A percentile compares a stretch with the other conserved stretches of the same genome.
These are phyloP conservation scores for Drosophila lacertosa DNA, from an alignment of 1,140 invertebrate genomes.

Conservation along the genomic window DNA sequence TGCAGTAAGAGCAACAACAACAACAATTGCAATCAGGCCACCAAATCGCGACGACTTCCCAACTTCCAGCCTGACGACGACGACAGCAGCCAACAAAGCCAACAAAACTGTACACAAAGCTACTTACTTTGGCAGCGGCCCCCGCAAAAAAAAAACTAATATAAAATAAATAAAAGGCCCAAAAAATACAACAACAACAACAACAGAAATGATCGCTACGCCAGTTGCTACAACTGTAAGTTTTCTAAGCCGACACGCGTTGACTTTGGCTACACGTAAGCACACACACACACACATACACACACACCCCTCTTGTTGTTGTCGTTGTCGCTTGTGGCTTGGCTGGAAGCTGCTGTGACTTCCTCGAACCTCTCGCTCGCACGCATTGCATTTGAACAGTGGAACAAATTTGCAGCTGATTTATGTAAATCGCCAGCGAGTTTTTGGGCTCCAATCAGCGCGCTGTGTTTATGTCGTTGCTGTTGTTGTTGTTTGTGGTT, in stretches of 20 bases:
- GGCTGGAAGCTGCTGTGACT: constrained; percentile 73
- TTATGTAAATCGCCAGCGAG: constrained; percentile 75
- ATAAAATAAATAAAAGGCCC: constrained; percentile 48
- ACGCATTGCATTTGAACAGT: constrained; percentile 79
- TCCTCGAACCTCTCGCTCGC: constrained; percentile 76
- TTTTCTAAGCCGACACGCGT: constrained; percentile 74
- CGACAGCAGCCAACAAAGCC: constrained; percentile 40
- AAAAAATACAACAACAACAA: constrained; percentile 4
- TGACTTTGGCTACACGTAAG: constrained; percentile 59
- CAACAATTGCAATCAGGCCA: constrained; percentile 38
- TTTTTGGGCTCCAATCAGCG: constrained; percentile 68
- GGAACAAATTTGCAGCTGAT: constrained; percentile 81
- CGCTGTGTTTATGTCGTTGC: constrained; percentile 7
- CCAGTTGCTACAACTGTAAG: constrained; percentile 51
- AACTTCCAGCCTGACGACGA: constrained; percentile 28
- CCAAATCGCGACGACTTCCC: constrained; percentile 33
- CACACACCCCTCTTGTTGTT: constrained; percentile 3
- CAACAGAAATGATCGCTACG: constrained; percentile 25
- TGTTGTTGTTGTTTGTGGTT: constrained; percentile 12
- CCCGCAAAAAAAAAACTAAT: constrained; percentile 59
- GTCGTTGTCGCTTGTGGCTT: constrained; percentile 20
- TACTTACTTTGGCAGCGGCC: constrained; percentile 59
- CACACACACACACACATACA: not conserved
- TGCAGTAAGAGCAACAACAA: constrained; percentile 7
- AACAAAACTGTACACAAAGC: constrained; percentile 47